Evolutionary conservation across 2,888 invertebrate genomes (phyloP).

Genomic region (Agrochola circellaris): DNA sequence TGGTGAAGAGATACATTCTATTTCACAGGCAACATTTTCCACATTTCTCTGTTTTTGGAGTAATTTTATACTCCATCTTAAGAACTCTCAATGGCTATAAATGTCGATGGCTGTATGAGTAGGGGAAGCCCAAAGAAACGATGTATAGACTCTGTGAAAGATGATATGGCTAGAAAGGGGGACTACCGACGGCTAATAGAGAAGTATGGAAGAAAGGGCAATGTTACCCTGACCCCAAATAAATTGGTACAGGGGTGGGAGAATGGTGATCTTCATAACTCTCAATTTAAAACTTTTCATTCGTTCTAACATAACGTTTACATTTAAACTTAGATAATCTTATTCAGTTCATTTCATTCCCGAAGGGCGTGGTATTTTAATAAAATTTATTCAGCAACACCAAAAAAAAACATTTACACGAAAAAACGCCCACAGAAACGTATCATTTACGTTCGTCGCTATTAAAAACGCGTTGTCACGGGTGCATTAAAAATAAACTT

Average conservation of each 20-base stretch:
- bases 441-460: not conserved
- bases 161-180: no score
- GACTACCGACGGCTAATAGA: no score
- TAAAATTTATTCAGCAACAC: not conserved
- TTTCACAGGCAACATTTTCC: not conserved
- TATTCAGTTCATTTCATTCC: not conserved
- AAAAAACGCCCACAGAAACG: not conserved
- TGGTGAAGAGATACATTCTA: no score
- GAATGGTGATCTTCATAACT: no score
- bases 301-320: not conserved
- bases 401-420: constrained; percentile 2
- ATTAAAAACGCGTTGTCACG: constrained; percentile 39
- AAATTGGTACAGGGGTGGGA: no score
- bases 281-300: not conserved
- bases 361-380: not conserved
- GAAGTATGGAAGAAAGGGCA: no score
- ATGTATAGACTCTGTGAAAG: no score
- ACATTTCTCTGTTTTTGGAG: not conserved
- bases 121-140: no score
- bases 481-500: constrained; percentile 51
- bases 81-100: no score
- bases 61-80: not conserved
- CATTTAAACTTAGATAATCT: not conserved
- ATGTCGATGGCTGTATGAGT: no score
- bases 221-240: no score